Evolutionary conservation across 2,888 invertebrate species (phyloP), one percentile per base, ranked within the genome.

Genomic region (Dynastes grantii): DNA sequence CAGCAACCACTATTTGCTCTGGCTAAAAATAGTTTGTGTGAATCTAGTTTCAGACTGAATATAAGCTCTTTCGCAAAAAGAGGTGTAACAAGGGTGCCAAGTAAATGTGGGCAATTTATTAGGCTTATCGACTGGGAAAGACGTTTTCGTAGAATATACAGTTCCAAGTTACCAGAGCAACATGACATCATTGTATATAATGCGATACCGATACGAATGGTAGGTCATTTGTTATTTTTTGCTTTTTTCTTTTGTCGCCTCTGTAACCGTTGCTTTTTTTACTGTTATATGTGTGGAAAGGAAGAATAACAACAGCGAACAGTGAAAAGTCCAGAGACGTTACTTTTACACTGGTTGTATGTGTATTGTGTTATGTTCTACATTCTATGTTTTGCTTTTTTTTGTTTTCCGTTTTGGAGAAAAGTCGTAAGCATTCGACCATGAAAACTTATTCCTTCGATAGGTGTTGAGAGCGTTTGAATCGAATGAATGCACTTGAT

Each of bases 51-150:
- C 16, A 13, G 8, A 63, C 29, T 32, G 32, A 63, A 63, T 63
- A 63, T 29, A 29, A 63, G 27, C 5, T 13, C 27, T 1, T 63
- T 45, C 40, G 63, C 75, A 78, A 67, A 70, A 73, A 78, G 58
- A 64, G 78, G 40, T 58, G 78, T 55, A 75, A 53, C 45, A 55
- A 29, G 22, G 37, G 51, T 73, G 65, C 55, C 61, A 65, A 63
- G 75, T 75, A 78, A 78, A 73, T 75, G 78, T 53, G 45, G 65
- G 78, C 78, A 65, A 78, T 78, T 78, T 78, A 78, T 78, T 78
- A 78, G 65, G 67, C 75, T 78, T 78, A 78, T 65, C 75, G 55
- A 73, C 27, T 75, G 53, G 65, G 55, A 77, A 67, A 55, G 55
- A 63, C 58, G 55, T 71, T 75, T 61, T 75, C 27, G 16, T 13